Base-by-base conservation (phyloP, 1,140 invertebrate species). In the Cardiocondyla obscurior region DNA sequence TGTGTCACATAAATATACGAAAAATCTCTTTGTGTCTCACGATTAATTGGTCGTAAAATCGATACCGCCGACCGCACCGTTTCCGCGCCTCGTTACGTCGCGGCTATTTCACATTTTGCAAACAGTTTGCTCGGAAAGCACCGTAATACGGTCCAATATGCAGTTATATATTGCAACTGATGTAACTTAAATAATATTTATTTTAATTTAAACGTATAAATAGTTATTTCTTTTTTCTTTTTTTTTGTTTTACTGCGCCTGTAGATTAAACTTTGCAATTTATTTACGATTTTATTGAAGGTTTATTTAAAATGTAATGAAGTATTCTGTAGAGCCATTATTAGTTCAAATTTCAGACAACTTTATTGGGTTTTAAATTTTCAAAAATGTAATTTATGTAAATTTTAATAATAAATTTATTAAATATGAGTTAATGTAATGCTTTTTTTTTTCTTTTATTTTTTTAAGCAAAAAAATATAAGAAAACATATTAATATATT, bases 1-100 rank as follows among this genome's bases (percentile, higher is more conserved):
- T 25, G 58, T 25, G 57, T 36, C 58, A 39, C 58, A 64, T 64
- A 76, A 76, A 76, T 76, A 76, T 64, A 33, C 58, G 55, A 73
- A 55, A 58, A 46, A 36, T 64, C 44, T n/a, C 19, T 51, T 76
- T 25, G 58, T 49, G 30, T 10, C 28, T 64, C 39, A 19, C 42
- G 30, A 76, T 76, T 33, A 36, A 76, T 76, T 33, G 22, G 4
- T 36, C 42, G 42, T 58, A 76, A 64, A 76, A 33, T 76, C 58
- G 33, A 76, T n/a, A 51, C 14, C 16, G 30, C 33, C 30, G 36
- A 33, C 0, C 19, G 14, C 7, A 7, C 28, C n/a, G n/a, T 36
- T 19, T 22, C 6, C n/a, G 25, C 2, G 6, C 12, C 22, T 42
- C 16, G 14, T 30, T 28, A 30, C 73, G 28, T 51, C 14, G 30